These are phyloP conservation scores for Heliothis peltigera DNA, from an alignment of 2,888 invertebrate species.

Conservation along the genomic window DNA sequence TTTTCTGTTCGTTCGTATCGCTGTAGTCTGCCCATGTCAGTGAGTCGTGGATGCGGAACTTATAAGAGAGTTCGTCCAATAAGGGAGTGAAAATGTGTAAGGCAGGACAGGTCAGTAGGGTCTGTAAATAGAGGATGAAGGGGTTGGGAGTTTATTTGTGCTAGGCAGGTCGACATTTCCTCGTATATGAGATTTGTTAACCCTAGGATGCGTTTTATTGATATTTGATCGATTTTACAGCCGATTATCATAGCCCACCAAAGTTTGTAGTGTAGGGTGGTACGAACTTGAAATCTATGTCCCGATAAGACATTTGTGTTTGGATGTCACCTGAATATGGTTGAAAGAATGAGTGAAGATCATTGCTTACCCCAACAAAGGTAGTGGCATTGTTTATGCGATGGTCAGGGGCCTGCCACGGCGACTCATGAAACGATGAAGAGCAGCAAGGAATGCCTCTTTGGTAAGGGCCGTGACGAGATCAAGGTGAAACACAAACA, in stretches of 20 bases:
- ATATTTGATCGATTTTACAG: not conserved
- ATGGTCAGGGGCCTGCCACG: too few species aligned
- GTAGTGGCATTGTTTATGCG: slow-evolving; percentile 5
- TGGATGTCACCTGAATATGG: slow-evolving; percentile 1
- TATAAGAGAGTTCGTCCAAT: too few species aligned
- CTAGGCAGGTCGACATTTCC: slow-evolving; percentile 1
- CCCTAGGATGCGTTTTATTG: not conserved
- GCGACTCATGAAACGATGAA: too few species aligned
- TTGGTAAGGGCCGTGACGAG: too few species aligned
- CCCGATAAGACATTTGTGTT: slow-evolving; percentile 1
- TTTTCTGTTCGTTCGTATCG: too few species aligned
- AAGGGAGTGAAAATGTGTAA: not conserved
- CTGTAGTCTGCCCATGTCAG: too few species aligned
- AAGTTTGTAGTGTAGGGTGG: slow-evolving; percentile 5
- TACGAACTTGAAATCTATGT: slow-evolving; percentile 3
- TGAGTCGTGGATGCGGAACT: too few species aligned
- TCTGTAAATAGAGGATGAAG: not conserved
- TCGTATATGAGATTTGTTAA: not conserved
- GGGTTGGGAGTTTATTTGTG: not conserved
- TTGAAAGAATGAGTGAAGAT: slow-evolving; percentile 3
- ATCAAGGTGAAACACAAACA: too few species aligned
- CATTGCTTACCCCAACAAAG: slow-evolving; percentile 7
- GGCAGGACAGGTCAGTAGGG: not conserved
- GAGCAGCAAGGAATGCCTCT: too few species aligned
- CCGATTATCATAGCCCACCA: not conserved